Evolutionary conservation across 2,888 invertebrate genomes (phyloP).

Genomic region (Phrixothrix hirtus): DNA sequence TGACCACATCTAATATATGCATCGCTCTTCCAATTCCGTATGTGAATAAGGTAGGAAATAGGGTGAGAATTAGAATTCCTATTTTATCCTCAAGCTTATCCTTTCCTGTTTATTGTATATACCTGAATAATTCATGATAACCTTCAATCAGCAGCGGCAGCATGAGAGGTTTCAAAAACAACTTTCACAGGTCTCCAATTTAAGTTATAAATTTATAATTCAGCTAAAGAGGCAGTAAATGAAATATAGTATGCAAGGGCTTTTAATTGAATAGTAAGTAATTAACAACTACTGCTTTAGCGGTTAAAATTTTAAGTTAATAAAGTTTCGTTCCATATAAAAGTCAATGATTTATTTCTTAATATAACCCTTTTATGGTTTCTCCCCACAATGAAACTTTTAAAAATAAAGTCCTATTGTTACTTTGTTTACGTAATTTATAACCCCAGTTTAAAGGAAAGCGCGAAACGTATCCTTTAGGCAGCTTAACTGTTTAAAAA

Average conservation of each 20-base stretch:
- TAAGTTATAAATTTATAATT: constrained; percentile 21
- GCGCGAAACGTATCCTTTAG: constrained; percentile 33
- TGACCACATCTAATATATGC: constrained; percentile 31
- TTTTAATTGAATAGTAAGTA: neutral
- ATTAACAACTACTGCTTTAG: no score
- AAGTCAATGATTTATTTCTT: constrained; percentile 14
- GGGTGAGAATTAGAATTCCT: constrained; percentile 19
- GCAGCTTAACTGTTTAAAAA: constrained; percentile 42
- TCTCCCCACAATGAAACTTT: constrained; percentile 10
- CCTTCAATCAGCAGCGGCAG: constrained; percentile 19
- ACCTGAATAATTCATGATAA: constrained; percentile 26
- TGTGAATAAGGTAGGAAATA: constrained; percentile 28
- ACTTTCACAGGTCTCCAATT: constrained; percentile 16
- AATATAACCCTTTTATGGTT: constrained; percentile 10
- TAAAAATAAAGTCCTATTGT: constrained; percentile 14
- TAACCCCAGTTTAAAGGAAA: constrained; percentile 28
- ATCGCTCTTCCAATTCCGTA: constrained; percentile 24
- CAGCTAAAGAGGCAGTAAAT: constrained; percentile 12
- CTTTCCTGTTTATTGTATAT: constrained; percentile 25
- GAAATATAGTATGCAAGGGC: constrained; percentile 9
- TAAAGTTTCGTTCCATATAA: neutral
- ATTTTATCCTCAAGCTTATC: constrained; percentile 26
- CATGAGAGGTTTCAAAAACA: constrained; percentile 13
- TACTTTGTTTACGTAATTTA: constrained; percentile 37
- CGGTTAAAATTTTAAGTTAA: no score